These are phyloP conservation scores for Temnothorax rugatulus DNA, from an alignment of 2,888 invertebrate species.

Conservation along the genomic window DNA sequence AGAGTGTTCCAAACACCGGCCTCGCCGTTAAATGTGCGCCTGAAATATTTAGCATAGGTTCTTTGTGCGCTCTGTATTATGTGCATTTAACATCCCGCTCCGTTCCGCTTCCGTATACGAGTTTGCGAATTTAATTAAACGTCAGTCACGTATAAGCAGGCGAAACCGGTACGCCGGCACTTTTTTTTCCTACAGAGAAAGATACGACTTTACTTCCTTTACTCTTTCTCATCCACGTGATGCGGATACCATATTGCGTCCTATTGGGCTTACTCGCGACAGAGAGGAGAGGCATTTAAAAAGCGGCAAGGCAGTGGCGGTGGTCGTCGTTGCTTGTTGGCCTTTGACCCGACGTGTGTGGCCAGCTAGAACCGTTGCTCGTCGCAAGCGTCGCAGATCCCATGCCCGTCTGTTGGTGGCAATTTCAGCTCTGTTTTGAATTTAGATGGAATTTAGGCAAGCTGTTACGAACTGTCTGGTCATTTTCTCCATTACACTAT, in stretches of 20 bases:
- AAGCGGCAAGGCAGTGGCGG: constrained; percentile 3
- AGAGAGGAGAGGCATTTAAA: constrained; percentile 26
- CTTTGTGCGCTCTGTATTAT: constrained; percentile 22
- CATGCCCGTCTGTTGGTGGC: constrained; percentile 76
- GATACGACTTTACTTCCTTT: constrained; percentile 7
- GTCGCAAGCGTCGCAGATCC: constrained; percentile 60
- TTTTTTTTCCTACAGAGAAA: constrained; percentile 2
- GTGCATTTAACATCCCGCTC: constrained; percentile 3
- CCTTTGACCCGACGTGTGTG: constrained; percentile 56
- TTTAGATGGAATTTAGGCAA: constrained; percentile 82
- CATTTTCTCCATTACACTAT: neutral
- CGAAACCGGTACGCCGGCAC: neutral
- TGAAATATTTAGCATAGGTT: constrained; percentile 1
- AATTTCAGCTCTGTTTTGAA: constrained; percentile 81
- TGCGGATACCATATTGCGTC: neutral
- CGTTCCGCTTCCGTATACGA: neutral
- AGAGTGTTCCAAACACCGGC: neutral
- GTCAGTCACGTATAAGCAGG: constrained; percentile 20
- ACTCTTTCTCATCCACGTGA: neutral
- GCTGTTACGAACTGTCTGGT: constrained; percentile 74
- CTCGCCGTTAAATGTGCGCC: neutral
- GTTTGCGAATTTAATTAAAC: constrained; percentile 38
- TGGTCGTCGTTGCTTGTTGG: constrained; percentile 25
- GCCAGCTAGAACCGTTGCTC: constrained; percentile 48
- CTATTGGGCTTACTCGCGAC: neutral